Conservation (phyloP, 2,797 vertebrate genomes). For the Poeciliopsis paucimaculata region DNA sequence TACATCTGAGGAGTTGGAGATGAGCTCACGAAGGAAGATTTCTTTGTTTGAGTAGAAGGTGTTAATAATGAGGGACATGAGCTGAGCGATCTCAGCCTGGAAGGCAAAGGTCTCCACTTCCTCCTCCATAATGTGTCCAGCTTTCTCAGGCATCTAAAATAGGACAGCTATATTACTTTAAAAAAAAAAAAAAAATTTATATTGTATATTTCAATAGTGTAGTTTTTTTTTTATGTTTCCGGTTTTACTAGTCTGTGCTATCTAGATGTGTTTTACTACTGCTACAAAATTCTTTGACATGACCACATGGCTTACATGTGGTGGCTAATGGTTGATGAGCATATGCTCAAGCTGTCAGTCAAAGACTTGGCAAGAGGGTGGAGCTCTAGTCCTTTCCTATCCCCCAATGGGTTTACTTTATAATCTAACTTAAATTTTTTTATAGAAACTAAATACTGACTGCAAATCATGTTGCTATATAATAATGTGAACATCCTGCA, state of each 20-base stretch:
- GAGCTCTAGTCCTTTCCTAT: slow-evolving; percentile 38
- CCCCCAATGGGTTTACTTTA: slow-evolving; percentile 30
- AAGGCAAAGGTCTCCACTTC: slow-evolving; percentile 79
- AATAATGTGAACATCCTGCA: slow-evolving; percentile 4
- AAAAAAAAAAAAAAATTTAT: neutral
- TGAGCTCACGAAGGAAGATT: slow-evolving; percentile 80
- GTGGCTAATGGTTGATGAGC: slow-evolving; percentile 34
- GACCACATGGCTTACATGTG: slow-evolving; percentile 26
- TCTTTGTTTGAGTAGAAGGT: slow-evolving; percentile 84
- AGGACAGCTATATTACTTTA: slow-evolving; percentile 3
- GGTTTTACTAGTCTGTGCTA: neutral
- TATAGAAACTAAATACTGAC: slow-evolving; percentile 8
- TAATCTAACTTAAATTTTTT: slow-evolving; percentile 39
- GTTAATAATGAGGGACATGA: slow-evolving; percentile 84
- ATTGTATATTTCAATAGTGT: neutral
- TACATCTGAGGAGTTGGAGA: slow-evolving; percentile 81
- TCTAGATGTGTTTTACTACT: neutral
- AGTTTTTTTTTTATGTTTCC: neutral
- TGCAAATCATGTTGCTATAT: neutral
- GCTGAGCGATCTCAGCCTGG: slow-evolving; percentile 82
- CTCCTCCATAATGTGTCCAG: slow-evolving; percentile 70
- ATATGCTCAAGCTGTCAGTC: slow-evolving; percentile 75
- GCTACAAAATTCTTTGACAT: neutral
- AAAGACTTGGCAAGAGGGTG: slow-evolving; percentile 50
- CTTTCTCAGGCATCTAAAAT: slow-evolving; percentile 74